Evolutionary conservation across 2,888 invertebrate genomes (phyloP).

Genomic region (Drosophila vallismaia): DNA sequence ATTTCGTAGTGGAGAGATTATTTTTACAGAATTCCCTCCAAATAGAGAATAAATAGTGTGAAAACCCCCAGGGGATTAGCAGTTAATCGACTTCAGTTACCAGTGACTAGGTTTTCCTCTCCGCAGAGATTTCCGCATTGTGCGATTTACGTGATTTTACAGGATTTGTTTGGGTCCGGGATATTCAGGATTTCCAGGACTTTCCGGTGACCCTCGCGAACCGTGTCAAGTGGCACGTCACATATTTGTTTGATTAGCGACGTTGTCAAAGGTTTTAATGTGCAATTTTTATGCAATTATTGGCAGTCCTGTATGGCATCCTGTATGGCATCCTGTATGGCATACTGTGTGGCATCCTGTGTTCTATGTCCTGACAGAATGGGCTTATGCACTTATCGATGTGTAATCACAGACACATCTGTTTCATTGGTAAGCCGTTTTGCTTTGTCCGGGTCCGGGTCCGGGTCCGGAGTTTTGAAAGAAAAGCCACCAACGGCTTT

Average conservation of each 20-base stretch:
- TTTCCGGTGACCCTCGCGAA: neutral
- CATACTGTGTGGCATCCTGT: no score
- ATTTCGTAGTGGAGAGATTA: neutral
- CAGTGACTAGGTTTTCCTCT: conserved; percentile 26
- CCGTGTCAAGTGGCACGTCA: conserved; percentile 14
- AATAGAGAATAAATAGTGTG: neutral
- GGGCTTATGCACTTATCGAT: conserved; percentile 16
- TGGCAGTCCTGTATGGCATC: conserved; percentile 2
- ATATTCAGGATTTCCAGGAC: neutral
- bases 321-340: no score
- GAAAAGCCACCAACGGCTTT: neutral
- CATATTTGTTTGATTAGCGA: conserved; percentile 25
- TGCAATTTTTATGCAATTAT: conserved; percentile 28
- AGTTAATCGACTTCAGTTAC: conserved; percentile 18
- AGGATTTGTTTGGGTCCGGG: neutral
- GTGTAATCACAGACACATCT: conserved; percentile 22
- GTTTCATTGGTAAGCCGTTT: neutral
- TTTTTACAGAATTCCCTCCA: neutral
- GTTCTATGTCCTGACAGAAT: neutral
- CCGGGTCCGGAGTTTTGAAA: neutral
- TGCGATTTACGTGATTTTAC: neutral
- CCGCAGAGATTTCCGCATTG: neutral
- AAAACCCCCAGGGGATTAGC: conserved; percentile 22
- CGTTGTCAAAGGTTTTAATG: conserved; percentile 27
- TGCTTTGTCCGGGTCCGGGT: neutral